Base-by-base conservation (phyloP, 1,140 invertebrate species). In the Drosophila pallidifrons region DNA sequence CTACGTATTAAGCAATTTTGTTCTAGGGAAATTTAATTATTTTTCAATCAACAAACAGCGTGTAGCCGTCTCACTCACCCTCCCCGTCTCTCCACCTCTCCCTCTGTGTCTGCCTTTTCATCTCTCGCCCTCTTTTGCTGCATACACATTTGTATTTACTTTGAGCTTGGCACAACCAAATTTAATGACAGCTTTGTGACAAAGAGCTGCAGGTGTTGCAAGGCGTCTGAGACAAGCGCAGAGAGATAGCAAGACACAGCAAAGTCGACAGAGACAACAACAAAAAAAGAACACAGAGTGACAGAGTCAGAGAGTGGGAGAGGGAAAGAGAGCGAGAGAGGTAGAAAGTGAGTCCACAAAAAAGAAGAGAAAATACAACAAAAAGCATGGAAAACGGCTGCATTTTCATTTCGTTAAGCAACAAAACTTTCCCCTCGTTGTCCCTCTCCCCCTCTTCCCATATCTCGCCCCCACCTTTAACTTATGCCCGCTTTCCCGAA, bases 141-240 rank as follows among this genome's bases (percentile, higher is more conserved):
- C 30, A 55, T n/a, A n/a, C 38, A 46, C 60, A 64, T 41, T 63
- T 55, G 71, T 69, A 69, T 77, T 74, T 64, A 74, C 64, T 69
- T 68, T 59, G 65, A 63, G 75, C 71, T 77, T 67, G 71, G 75
- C 71, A 74, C 75, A 75, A 68, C 66, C 76, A 70, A 77, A 75
- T 78, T 78, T 75, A 78, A 78, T 78, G 76, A 75, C 76, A 70
- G 72, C 60, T 75, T 78, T 75, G 65, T 75, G 72, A 69, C 72
- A 70, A 65, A 70, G 65, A 68, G 71, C 71, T 68, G 71, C 64
- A 75, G 71, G 71, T 74, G 71, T 74, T 43, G 65, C 57, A 45
- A 45, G 25, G 25, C 49, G 20, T 30, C 55, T 20, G n/a, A 32
- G 60, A 32, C 49, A 30, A 10, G 11, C n/a, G 6, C 4, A 32